Evolutionary conservation across 2,888 invertebrate species (phyloP).

Genomic region (Trissoscelio sp.): DNA sequence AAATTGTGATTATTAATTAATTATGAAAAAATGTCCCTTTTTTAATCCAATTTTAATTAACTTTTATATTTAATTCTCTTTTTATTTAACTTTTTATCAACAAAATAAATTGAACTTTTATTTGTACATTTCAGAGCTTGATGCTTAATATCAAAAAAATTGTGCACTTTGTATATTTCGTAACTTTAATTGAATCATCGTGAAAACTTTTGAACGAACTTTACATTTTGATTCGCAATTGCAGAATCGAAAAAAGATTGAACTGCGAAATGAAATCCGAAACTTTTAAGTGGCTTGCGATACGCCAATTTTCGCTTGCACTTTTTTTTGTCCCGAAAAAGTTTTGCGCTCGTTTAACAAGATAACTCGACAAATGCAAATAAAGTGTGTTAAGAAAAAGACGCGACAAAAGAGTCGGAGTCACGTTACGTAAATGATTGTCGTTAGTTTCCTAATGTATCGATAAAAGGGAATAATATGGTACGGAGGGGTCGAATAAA

Average conservation of each 20-base stretch:
- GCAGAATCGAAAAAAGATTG: not conserved
- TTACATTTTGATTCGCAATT: not conserved
- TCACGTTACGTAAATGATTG: not conserved
- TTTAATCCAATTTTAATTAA: too few relatives aligned
- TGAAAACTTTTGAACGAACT: not conserved
- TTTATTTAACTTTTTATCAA: too few relatives aligned
- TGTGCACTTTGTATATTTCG: too few relatives aligned
- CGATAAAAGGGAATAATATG: not conserved
- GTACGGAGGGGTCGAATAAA: too few relatives aligned
- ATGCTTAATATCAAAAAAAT: too few relatives aligned
- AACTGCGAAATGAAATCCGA: not conserved
- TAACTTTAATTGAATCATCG: too few relatives aligned
- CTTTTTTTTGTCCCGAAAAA: not conserved
- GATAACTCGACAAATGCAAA: not conserved
- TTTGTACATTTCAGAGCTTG: too few relatives aligned
- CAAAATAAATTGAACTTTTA: too few relatives aligned
- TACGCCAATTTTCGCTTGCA: not conserved
- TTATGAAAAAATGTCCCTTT: too few relatives aligned
- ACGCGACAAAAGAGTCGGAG: not conserved
- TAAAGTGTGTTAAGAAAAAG: not conserved
- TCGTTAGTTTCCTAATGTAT: not conserved
- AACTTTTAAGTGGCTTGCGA: not conserved
- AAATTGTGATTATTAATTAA: too few relatives aligned
- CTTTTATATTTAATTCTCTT: too few relatives aligned
- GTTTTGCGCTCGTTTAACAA: not conserved